A percentile compares a stretch with the other conserved stretches of the same genome.
Conservation (phyloP, 2,113 vertebrate genomes). For the Ramphastos sulfuratus region DNA sequence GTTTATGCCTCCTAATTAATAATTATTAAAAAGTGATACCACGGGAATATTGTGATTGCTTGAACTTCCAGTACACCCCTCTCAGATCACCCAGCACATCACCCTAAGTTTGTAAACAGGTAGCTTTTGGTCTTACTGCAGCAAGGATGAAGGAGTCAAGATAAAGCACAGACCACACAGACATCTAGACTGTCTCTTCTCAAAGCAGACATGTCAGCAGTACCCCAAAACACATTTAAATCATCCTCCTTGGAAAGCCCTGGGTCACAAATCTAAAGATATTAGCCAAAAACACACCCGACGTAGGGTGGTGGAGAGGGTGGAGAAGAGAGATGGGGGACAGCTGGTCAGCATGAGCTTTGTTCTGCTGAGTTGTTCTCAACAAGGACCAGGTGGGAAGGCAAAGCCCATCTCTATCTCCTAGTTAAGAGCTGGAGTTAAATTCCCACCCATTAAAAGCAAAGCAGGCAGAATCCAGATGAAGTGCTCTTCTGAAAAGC, state of each 20-base stretch:
- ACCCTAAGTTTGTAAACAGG: background rate
- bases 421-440: background rate
- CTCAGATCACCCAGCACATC: background rate
- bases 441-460: background rate
- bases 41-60: background rate
- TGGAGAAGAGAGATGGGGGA: background rate
- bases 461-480: background rate
- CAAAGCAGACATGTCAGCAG: background rate
- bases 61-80: background rate
- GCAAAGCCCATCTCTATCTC: background rate
- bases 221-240: no score
- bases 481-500: background rate
- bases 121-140: background rate
- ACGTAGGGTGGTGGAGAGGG: background rate
- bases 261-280: background rate
- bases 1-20: background rate
- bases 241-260: background rate
- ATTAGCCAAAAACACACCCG: background rate
- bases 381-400: background rate
- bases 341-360: accelerated
- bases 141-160: background rate
- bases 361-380: background rate
- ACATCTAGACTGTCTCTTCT: background rate
- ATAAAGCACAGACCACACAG: background rate
- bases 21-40: background rate